Conservation (phyloP, 2,797 vertebrate genomes). For the Oreochromis mossambicus region DNA sequence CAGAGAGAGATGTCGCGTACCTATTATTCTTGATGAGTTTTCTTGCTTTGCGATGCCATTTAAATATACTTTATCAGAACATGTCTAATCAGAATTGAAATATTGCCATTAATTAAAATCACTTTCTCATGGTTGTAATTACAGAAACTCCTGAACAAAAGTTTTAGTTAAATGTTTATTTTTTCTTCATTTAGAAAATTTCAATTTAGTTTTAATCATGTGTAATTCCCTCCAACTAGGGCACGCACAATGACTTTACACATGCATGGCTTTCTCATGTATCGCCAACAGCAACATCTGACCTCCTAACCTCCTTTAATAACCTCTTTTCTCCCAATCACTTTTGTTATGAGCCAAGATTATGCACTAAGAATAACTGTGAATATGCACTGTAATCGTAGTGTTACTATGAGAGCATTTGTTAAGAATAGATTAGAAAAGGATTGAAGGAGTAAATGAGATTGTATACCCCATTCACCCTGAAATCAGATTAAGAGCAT, state of each 20-base stretch:
- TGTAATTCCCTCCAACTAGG: background rate
- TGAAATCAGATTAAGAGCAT: constrained; percentile 45
- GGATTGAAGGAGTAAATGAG: constrained; percentile 32
- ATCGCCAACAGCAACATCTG: background rate
- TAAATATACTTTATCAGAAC: background rate
- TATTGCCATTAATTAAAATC: background rate
- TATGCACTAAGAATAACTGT: background rate
- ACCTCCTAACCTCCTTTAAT: constrained; percentile 15
- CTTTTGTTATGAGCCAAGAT: constrained; percentile 1
- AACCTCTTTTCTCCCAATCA: constrained; percentile 10
- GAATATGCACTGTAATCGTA: background rate
- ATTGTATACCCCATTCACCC: constrained; percentile 42
- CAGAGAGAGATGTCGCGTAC: background rate
- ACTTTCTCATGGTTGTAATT: background rate
- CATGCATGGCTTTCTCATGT: background rate
- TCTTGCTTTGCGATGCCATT: background rate
- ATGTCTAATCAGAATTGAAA: background rate
- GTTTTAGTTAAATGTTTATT: background rate
- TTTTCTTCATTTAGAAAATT: background rate
- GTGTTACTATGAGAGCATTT: background rate
- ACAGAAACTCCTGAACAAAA: background rate
- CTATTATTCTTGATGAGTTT: constrained; percentile 13
- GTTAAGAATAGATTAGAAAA: background rate
- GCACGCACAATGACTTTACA: background rate
- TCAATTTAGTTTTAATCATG: background rate